These are phyloP conservation scores for Halcyon chelicuti DNA, from an alignment of 2,797 vertebrate genomes.

Conservation along the genomic window DNA sequence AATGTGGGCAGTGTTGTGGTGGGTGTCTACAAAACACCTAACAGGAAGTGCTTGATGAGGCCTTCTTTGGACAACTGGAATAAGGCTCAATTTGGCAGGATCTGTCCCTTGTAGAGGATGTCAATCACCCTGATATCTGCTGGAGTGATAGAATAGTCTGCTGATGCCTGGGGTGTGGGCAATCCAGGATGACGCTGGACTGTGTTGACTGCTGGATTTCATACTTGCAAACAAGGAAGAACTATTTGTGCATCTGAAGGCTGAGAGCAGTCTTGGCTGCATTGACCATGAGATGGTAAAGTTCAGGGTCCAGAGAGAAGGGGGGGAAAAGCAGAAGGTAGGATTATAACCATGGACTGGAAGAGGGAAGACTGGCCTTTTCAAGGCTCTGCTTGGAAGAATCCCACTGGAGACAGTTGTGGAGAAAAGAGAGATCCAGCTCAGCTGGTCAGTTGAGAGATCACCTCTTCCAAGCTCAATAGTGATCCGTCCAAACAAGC, in stretches of 20 bases:
- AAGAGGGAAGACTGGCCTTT: background rate
- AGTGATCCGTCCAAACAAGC: background rate
- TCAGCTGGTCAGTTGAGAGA: background rate
- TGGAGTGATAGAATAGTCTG: background rate
- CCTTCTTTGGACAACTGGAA: background rate
- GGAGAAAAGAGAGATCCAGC: background rate
- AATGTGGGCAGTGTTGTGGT: background rate
- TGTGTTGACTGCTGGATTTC: background rate
- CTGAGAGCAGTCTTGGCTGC: background rate
- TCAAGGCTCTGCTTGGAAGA: background rate
- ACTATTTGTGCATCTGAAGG: background rate
- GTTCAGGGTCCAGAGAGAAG: too few relatives aligned
- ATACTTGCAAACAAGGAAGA: background rate
- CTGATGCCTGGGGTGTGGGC: background rate
- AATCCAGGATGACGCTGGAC: background rate
- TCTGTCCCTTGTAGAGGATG: background rate
- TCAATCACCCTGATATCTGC: background rate
- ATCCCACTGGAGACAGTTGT: background rate
- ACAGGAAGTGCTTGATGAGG: background rate
- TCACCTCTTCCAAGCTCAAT: background rate
- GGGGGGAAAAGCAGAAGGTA: background rate
- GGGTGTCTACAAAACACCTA: too few relatives aligned
- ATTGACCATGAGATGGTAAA: too few relatives aligned
- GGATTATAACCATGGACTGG: background rate
- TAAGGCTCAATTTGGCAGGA: background rate